A percentile compares a stretch with the other conserved stretches of the same genome.
phyloP scores from a whole-genome alignment of 1,140 invertebrate genomes.

The Leptonema lineaticorne region DNA sequence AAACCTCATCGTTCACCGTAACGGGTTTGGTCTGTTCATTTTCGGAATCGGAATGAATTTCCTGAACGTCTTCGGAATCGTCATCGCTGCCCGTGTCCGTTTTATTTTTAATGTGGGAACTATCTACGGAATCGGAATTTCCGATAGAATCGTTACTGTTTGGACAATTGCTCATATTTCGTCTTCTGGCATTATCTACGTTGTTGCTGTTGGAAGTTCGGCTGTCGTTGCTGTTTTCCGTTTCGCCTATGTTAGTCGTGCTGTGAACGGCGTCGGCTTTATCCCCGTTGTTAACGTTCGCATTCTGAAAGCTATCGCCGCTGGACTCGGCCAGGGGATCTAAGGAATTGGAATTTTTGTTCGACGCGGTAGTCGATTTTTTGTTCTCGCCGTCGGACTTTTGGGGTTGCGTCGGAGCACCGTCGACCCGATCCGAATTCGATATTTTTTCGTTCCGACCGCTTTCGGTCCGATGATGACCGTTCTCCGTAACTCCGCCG shows the following conservation, averaged over 20 bases:
- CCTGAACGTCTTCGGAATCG: conserved; percentile 30
- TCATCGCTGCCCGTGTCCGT: conserved; percentile 30
- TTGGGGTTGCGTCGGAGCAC: neutral
- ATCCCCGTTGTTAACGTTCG: conserved; percentile 1
- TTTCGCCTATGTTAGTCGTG: conserved; percentile 24
- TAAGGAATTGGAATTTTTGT: neutral
- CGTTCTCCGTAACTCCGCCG: conserved; percentile 13
- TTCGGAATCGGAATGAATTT: conserved; percentile 38
- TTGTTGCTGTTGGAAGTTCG: conserved; percentile 3
- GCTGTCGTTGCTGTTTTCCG: conserved; percentile 32
- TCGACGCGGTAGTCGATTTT: neutral
- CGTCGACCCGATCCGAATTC: neutral
- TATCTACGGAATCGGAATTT: conserved; percentile 24
- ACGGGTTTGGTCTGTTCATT: conserved; percentile 26
- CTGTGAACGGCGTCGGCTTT: conserved; percentile 29
- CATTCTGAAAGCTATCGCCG: conserved; percentile 11
- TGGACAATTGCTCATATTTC: conserved; percentile 17
- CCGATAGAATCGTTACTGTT: conserved; percentile 15
- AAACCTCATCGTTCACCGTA: conserved; percentile 22
- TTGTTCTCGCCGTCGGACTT: conserved; percentile 1
- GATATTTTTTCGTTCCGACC: neutral
- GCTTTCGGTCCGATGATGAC: conserved; percentile 1
- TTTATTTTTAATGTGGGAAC: conserved; percentile 26
- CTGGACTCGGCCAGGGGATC: conserved; percentile 17
- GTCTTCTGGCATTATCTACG: neutral